Evolutionary conservation across 1,140 invertebrate genomes (phyloP), one percentile per base, ranked within the genome.

Genomic region (Asobara japonica): DNA sequence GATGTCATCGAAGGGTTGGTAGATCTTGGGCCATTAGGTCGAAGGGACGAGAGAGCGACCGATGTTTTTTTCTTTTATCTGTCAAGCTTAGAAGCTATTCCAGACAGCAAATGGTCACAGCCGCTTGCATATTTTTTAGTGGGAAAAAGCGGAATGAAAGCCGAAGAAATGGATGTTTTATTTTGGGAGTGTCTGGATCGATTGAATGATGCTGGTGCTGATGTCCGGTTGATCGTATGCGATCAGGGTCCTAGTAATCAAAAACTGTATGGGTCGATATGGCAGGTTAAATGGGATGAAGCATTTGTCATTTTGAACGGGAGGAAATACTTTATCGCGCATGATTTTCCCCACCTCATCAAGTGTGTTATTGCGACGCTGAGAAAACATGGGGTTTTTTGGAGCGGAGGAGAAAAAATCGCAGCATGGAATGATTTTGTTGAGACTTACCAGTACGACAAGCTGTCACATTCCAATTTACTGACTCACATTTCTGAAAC

Each of bases 271-370:
- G n/a, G n/a, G n/a, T n/a, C n/a, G n/a, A n/a, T n/a, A n/a, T n/a
- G n/a, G n/a, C n/a, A n/a, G n/a, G n/a, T n/a, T n/a, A n/a, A n/a
- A n/a, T n/a, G n/a, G n/a, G n/a, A n/a, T n/a, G n/a, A 74, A 33
- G 25, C 73, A 6, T 22, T n/a, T 6, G 41, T 74, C 13, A 11
- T 5, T 36, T 6, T 65, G 51, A 0, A 29, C 62, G 61, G n/a
- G 11, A 27, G 45, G 60, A 13, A 65, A 2, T 74, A 74, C 18
- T 69, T 64, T 30, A 51, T 41, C 3, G n/a, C 51, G 2, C 69
- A 69, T 67, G 72, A 78, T 61, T 76, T 76, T 56, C 71, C 74
- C 29, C 73, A 77, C 41, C 33, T 79, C 1, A 76, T 77, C 8
- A 75, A 79, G 64, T 25, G 76, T 10, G 45, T 76, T 6, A 13